These are phyloP conservation scores for Coelopa pilipes DNA, from an alignment of 2,888 invertebrate species.

Conservation along the genomic window DNA sequence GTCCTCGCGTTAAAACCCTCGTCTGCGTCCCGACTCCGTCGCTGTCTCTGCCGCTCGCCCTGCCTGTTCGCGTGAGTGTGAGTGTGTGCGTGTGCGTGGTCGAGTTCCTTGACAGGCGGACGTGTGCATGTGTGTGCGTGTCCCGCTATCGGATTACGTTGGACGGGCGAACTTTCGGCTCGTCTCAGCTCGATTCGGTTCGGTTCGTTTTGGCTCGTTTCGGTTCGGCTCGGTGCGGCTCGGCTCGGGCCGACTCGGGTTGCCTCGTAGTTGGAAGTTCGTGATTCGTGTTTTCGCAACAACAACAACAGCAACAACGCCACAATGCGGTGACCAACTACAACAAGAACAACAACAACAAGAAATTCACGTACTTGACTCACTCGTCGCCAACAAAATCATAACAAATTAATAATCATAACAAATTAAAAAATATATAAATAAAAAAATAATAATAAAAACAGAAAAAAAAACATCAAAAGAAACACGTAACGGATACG, in stretches of 20 bases:
- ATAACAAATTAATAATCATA: too few relatives aligned
- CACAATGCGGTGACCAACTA: not conserved
- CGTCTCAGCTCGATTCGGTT: slow-evolving; percentile 5
- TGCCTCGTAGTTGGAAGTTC: too few relatives aligned
- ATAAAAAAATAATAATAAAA: too few relatives aligned
- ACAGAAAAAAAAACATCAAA: too few relatives aligned
- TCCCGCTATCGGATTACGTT: slow-evolving; percentile 33
- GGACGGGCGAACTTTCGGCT: not conserved
- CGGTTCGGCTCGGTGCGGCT: not conserved
- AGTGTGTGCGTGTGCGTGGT: slow-evolving; percentile 27
- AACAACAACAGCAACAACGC: not conserved
- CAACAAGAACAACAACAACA: not conserved
- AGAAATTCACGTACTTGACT: not conserved
- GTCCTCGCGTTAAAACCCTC: not conserved
- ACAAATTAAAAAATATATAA: too few relatives aligned
- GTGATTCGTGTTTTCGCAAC: not conserved
- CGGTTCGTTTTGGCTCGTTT: not conserved
- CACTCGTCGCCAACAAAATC: too few relatives aligned
- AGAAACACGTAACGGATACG: not conserved
- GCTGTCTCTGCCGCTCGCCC: too few relatives aligned
- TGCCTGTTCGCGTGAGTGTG: not conserved
- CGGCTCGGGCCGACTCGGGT: not conserved
- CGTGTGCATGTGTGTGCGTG: slow-evolving; percentile 12
- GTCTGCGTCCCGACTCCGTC: not conserved
- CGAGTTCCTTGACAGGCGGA: not conserved